Base-by-base conservation (phyloP, 2,797 vertebrate species). In the Fistularia commersonii region DNA sequence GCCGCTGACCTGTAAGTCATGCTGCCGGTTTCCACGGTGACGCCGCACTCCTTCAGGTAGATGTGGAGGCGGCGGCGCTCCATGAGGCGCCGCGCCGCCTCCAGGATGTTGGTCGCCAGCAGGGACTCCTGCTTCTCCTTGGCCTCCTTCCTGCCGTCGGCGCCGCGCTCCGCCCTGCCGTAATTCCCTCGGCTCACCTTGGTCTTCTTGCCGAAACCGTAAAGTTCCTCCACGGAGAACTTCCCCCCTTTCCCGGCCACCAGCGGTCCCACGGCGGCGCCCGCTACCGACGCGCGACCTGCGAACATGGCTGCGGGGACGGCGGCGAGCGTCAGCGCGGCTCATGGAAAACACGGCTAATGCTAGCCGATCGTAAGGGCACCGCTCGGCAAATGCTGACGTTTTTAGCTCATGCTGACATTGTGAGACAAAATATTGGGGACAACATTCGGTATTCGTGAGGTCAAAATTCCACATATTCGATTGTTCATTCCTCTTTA, bases 191-290 rank as follows among this genome's bases (percentile, higher is more conserved):
- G 64, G 61, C 13, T 57, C 1, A 56, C 59, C 13, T 85, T 90
- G 0, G 71, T 62, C 57, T 88, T 88, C 67, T 86, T 89, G 61
- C 55, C 82, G 55, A 80, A 82, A 0, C 88, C 88, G 0, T 88
- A 90, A 5, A 90, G 63, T 7, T 89, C 88, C 37, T 91, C 88
- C 67, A 89, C 77, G 0, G 75, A 81, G 39, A 84, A 75, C 54
- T 86, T 88, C 0, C 76, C 79, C 0, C 65, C 66, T 40, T 80
- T 80, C 11, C 56, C 64, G 14, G 56, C 66, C 0, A 35, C 35
- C 0, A 47, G 34, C 0, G 76, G 49, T 0, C 73, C 6, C 1
- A 43, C 2, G 0, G 67, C 2, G 0, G 64, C 11, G 1, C 61
- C 79, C 0, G 42, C 3, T 0, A 69, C 81, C 0, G 83, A 48